These are phyloP conservation scores for Acanthurus tractus DNA, from an alignment of 2,797 vertebrate genomes.

Conservation along the genomic window DNA sequence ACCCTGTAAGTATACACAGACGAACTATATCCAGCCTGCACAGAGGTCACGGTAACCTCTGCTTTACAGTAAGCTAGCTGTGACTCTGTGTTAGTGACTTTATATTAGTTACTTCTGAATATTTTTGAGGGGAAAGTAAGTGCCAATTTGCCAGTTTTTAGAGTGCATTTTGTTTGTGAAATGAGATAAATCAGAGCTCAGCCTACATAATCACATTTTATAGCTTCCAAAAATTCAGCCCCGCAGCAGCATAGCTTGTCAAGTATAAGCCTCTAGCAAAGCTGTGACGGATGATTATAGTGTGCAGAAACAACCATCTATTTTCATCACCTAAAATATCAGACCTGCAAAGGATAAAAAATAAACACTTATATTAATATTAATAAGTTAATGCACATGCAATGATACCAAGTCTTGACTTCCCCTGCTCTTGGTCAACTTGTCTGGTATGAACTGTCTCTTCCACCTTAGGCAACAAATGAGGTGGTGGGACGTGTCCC, in stretches of 20 bases:
- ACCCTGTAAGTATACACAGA: constrained; percentile 90
- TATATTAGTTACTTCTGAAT: neutral
- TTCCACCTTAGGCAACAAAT: constrained; percentile 91
- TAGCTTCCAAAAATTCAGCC: constrained; percentile 8
- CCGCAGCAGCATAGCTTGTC: constrained; percentile 6
- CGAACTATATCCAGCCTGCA: constrained; percentile 18
- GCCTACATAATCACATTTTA: constrained; percentile 18
- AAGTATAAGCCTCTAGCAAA: constrained; percentile 16
- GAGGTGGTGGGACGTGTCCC: constrained; percentile 94
- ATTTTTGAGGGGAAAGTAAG: neutral
- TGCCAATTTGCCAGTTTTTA: constrained; percentile 24
- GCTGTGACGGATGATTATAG: constrained; percentile 23
- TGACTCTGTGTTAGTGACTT: neutral
- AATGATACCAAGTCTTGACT: constrained; percentile 23
- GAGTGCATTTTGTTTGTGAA: constrained; percentile 19
- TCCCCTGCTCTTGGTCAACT: constrained; percentile 38
- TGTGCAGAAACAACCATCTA: constrained; percentile 27
- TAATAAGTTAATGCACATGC: constrained; percentile 35
- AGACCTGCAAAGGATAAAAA: constrained; percentile 36
- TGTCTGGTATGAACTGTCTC: constrained; percentile 26
- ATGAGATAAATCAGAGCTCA: constrained; percentile 21
- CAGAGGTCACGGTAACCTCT: constrained; percentile 14
- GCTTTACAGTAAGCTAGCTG: constrained; percentile 1
- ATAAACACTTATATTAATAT: constrained; percentile 48
- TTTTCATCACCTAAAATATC: constrained; percentile 18